Base-by-base conservation (phyloP, 2,797 vertebrate species). In the Danio kyathit region DNA sequence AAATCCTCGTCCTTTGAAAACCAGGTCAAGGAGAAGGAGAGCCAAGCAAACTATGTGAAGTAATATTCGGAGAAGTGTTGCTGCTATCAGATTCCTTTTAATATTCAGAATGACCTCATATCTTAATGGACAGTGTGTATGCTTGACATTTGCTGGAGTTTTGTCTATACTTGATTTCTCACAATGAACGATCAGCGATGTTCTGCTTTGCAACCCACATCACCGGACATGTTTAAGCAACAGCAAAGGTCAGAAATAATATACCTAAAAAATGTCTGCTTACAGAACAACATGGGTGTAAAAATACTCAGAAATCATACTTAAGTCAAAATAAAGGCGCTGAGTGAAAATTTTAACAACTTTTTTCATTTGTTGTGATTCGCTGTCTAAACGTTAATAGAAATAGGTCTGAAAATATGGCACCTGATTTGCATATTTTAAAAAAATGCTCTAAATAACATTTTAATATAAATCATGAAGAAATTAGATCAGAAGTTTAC, bases 11-110 rank as follows among this genome's bases (percentile, higher is more conserved):
- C 48, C 13, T 52, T 13, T 64, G 14, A 72, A 80, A 48, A 63
- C 78, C 56, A 48, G 67, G 59, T 72, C 78, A 65, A 80, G 60
- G 78, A 56, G 49, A 57, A 76, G 46, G 29, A 49, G 14, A 63
- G 46, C 10, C 29, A 13, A 51, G 21, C 5, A 46, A 40, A 63
- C 49, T 9, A 49, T 38, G 69, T 73, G 40, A 72, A 64, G 19
- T 61, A 61, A 70, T 21, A 7, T 80, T 64, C 69, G 51, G 49
- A 72, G 69, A 80, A 80, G 40, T 73, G 78, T 80, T 80, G 49
- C 17, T 79, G 57, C 40, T 40, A 4, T 57, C 57, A 48, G 52
- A 19, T n/a, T 69, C 19, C 54, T n/a, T 59, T 19, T 12, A 49
- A n/a, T 63, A 38, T 59, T 10, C 13, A 61, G 59, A 29, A 64